Percentiles rank a stretch among this genome's conserved stretches.
These are phyloP conservation scores for Tragelaphus imberbis DNA, from an alignment of 2,113 vertebrate species.

Conservation along the genomic window DNA sequence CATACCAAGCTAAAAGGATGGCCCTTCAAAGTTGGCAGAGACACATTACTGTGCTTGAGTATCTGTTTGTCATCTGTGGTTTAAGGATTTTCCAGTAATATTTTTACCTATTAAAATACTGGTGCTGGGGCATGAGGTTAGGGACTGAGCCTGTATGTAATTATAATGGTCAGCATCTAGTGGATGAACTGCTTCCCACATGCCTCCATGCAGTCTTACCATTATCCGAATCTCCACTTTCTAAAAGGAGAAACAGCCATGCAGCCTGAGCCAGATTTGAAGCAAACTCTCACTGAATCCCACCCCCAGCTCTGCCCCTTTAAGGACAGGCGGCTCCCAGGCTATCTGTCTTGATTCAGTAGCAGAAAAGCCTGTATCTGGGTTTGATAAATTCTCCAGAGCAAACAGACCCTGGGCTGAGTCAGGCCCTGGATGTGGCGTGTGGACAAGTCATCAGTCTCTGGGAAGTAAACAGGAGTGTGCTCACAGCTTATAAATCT, in stretches of 20 bases:
- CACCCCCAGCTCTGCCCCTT: neutral
- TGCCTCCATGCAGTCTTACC: neutral
- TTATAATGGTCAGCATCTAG: neutral
- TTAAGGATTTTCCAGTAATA: slow-evolving; percentile 21
- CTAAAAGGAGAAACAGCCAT: neutral
- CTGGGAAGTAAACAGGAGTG: slow-evolving; percentile 4
- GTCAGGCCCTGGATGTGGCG: neutral
- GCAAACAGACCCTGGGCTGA: slow-evolving; percentile 3
- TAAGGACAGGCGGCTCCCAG: neutral
- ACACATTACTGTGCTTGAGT: neutral
- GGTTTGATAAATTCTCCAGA: neutral
- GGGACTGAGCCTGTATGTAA: neutral
- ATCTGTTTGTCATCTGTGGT: neutral
- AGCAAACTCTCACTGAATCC: neutral
- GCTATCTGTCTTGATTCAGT: neutral
- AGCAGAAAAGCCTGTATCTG: neutral
- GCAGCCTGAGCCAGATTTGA: neutral
- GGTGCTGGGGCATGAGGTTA: neutral
- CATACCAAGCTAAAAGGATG: neutral
- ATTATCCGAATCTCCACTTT: neutral
- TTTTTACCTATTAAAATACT: slow-evolving; percentile 25
- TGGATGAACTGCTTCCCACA: neutral
- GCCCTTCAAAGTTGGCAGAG: neutral
- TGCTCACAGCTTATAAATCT: slow-evolving; percentile 24
- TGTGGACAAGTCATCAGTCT: neutral